A percentile compares a stretch with the other conserved stretches of the same genome.
Conservation (phyloP, 2,888 invertebrate species). For the Drosophila kambysellisi region DNA sequence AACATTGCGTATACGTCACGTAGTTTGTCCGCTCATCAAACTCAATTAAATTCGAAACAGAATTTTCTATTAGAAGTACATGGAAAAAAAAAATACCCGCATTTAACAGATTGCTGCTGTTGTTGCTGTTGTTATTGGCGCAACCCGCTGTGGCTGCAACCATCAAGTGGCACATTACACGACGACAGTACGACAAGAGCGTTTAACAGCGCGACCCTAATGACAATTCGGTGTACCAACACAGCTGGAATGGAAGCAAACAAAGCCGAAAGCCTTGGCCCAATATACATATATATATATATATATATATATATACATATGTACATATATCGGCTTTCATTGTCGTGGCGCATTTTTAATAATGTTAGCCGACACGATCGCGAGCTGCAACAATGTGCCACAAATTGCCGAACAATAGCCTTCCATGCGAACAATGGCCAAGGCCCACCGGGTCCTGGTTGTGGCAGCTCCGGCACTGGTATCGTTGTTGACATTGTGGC, state of each 20-base stretch:
- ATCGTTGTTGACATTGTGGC: constrained; percentile 56
- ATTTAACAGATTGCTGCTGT: constrained; percentile 36
- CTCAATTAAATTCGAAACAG: constrained; percentile 28
- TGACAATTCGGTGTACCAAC: constrained; percentile 65
- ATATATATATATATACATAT: too few relatives aligned
- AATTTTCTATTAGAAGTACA: constrained; percentile 18
- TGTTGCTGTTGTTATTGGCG: constrained; percentile 1
- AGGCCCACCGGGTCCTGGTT: not conserved
- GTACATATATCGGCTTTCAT: constrained; percentile 4
- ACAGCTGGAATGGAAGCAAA: constrained; percentile 55
- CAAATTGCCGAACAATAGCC: constrained; percentile 71
- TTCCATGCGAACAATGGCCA: constrained; percentile 48
- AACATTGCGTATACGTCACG: constrained; percentile 39
- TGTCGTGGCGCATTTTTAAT: constrained; percentile 26
- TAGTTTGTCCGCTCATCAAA: constrained; percentile 1
- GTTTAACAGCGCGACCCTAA: constrained; percentile 48
- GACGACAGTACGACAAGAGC: constrained; percentile 25
- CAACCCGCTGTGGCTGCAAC: constrained; percentile 45
- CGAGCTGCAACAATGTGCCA: constrained; percentile 64
- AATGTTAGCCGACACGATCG: constrained; percentile 12
- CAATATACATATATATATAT: not conserved
- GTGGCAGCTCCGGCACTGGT: constrained; percentile 43
- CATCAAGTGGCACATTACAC: constrained; percentile 37
- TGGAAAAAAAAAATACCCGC: constrained; percentile 21
- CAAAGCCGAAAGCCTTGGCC: constrained; percentile 16